These are phyloP conservation scores for Neodiprion lecontei DNA, from an alignment of 1,140 invertebrate species.

Conservation along the genomic window DNA sequence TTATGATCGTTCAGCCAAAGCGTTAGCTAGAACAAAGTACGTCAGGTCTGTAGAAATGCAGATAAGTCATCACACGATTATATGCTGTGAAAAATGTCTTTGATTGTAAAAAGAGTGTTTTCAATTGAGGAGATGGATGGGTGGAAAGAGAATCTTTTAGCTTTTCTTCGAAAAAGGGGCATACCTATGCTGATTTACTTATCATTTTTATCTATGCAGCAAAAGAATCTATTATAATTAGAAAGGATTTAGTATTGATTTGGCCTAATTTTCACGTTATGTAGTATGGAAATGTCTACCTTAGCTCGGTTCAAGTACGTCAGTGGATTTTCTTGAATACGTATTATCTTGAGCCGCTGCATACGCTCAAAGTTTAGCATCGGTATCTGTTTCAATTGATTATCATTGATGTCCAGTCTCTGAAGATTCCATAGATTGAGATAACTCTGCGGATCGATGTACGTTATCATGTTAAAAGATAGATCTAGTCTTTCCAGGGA, in stretches of 20 bases:
- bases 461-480: conserved; percentile 44
- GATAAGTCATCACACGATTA: no score
- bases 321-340: conserved; percentile 47
- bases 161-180: no score
- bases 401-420: conserved; percentile 45
- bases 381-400: conserved; percentile 41
- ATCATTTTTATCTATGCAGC: no score
- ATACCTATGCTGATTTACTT: no score
- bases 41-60: background rate
- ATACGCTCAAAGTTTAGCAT: conserved; percentile 33
- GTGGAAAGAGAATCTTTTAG: no score
- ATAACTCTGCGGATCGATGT: conserved; percentile 37
- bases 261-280: no score
- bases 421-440: conserved; percentile 34
- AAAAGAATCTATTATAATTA: no score
- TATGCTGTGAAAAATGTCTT: no score
- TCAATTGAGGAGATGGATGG: no score
- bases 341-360: conserved; percentile 43
- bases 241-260: no score
- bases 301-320: conserved; percentile 42
- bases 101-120: no score
- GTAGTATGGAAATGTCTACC: conserved; percentile 31
- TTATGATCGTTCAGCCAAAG: conserved; percentile 50
- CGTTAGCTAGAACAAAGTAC: conserved; percentile 42
- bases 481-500: conserved; percentile 48